These are phyloP conservation scores for Glomeris maerens DNA, from an alignment of 1,140 invertebrate species.

Conservation along the genomic window DNA sequence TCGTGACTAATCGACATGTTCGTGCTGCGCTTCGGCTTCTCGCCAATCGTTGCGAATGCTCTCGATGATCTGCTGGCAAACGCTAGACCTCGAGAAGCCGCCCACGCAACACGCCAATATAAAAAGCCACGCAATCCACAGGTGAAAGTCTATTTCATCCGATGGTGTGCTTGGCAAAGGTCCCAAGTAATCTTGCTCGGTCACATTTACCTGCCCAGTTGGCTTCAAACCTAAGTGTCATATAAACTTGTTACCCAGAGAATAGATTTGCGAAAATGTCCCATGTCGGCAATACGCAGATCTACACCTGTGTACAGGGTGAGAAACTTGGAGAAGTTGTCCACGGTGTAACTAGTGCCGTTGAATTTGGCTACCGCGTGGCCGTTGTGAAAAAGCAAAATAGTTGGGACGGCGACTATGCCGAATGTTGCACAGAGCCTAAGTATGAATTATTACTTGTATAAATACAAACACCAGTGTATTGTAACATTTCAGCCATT, in stretches of 20 bases:
- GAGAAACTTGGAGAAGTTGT: slow-evolving; percentile 67
- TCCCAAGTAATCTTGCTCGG: slow-evolving; percentile 59
- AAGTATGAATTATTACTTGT: not conserved
- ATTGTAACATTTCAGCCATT: not conserved
- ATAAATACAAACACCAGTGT: not conserved
- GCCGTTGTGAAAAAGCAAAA: slow-evolving; percentile 86
- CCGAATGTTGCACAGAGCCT: slow-evolving; percentile 77
- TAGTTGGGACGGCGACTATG: slow-evolving; percentile 79
- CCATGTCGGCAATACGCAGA: no score
- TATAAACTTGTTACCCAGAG: no score
- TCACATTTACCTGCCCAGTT: slow-evolving; percentile 47
- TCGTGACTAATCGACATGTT: slow-evolving; percentile 42
- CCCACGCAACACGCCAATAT: slow-evolving; percentile 59
- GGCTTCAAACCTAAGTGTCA: no score
- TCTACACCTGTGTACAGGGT: slow-evolving; percentile 58
- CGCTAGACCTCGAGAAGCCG: slow-evolving; percentile 58
- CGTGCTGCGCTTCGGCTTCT: slow-evolving; percentile 68
- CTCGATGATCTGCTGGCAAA: slow-evolving; percentile 67
- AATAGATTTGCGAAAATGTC: no score
- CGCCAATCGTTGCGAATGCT: slow-evolving; percentile 73
- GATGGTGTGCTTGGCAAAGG: slow-evolving; percentile 56
- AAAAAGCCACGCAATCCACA: slow-evolving; percentile 72
- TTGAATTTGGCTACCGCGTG: slow-evolving; percentile 74
- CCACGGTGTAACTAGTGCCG: slow-evolving; percentile 60
- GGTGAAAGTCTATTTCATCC: slow-evolving; percentile 61